phyloP scores from a whole-genome alignment of 2,797 vertebrate genomes.

The Acrossocheilus fasciatus region DNA sequence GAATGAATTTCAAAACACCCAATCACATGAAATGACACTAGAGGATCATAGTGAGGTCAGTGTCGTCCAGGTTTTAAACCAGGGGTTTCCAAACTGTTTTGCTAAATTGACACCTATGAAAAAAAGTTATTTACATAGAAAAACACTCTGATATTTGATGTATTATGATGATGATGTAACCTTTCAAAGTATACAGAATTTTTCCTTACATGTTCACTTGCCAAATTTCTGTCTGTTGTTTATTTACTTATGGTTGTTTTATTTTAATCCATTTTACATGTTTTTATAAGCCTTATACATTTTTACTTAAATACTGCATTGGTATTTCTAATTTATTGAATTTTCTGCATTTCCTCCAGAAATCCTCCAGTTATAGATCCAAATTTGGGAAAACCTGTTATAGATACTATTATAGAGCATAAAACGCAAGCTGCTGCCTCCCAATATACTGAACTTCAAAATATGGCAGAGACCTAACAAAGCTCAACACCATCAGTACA shows the following conservation, averaged over 20 bases:
- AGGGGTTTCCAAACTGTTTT: neutral
- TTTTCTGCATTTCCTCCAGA: neutral
- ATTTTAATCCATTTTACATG: neutral
- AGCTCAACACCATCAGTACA: neutral
- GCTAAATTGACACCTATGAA: neutral
- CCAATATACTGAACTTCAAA: neutral
- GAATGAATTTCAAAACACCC: neutral
- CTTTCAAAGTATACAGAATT: neutral
- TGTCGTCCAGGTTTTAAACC: neutral
- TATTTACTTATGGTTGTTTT: neutral
- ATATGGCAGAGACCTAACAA: neutral
- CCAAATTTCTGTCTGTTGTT: neutral
- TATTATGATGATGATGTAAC: neutral
- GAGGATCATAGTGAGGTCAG: neutral
- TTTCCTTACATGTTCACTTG: neutral
- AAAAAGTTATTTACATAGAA: no score
- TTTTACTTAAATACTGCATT: neutral
- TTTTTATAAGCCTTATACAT: neutral
- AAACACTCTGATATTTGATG: neutral
- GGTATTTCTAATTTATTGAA: neutral
- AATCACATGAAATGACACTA: neutral
- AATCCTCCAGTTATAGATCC: neutral
- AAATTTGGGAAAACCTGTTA: neutral
- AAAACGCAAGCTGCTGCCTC: neutral
- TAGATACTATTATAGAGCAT: neutral